Conservation (phyloP, 2,797 vertebrate species). For the Danio choprae region DNA sequence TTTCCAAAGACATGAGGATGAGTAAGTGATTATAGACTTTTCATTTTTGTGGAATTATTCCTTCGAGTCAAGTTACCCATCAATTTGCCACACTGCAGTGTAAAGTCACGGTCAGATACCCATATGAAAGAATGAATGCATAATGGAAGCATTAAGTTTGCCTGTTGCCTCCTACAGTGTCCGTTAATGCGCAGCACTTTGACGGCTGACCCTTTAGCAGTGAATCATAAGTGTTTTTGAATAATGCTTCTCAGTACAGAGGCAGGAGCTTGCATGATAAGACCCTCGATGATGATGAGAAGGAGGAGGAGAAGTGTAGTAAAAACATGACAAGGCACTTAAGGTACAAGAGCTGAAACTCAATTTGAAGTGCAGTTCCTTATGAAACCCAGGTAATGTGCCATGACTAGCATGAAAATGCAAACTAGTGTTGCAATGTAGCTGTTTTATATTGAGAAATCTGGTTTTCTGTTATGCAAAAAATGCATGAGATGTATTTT, state of each 20-base stretch:
- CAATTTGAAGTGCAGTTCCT: conserved; percentile 52
- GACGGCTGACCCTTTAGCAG: conserved; percentile 51
- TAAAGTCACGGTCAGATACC: conserved; percentile 14
- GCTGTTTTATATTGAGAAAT: background rate
- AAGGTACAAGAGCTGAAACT: conserved; percentile 35
- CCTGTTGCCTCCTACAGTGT: conserved; percentile 52
- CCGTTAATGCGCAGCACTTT: conserved; percentile 61
- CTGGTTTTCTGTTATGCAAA: background rate
- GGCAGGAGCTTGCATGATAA: conserved; percentile 50
- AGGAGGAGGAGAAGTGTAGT: conserved; percentile 48
- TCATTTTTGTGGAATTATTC: conserved; percentile 15
- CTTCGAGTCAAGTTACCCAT: conserved; percentile 10
- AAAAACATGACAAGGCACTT: conserved; percentile 40
- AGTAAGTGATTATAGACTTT: conserved; percentile 9
- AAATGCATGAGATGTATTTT: too few species aligned
- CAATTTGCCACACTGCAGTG: conserved; percentile 7
- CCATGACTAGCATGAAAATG: conserved; percentile 11
- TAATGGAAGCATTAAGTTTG: conserved; percentile 33
- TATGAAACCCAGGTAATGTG: conserved; percentile 41
- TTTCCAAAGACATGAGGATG: background rate
- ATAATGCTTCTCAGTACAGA: conserved; percentile 69
- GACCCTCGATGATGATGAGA: conserved; percentile 70
- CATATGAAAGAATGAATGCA: conserved; percentile 11
- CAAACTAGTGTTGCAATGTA: background rate
- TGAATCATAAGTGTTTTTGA: conserved; percentile 75